These are phyloP conservation scores for Oxytorus armatus DNA, from an alignment of 2,888 invertebrate genomes.

Conservation along the genomic window DNA sequence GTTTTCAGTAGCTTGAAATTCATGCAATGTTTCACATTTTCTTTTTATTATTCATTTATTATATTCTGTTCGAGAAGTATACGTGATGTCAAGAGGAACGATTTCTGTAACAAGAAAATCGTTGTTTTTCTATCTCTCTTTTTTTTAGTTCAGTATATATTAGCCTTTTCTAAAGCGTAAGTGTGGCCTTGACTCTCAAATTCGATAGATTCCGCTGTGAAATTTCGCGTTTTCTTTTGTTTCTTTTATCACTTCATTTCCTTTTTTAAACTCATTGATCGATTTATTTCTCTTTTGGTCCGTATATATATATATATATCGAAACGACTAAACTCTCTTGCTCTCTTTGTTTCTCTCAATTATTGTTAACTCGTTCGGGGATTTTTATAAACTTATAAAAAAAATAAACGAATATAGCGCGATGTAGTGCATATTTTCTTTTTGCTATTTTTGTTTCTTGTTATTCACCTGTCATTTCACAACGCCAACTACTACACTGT, in stretches of 20 bases:
- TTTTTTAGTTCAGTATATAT: constrained; percentile 30
- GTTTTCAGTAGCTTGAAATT: constrained; percentile 65
- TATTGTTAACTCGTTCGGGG: constrained; percentile 53
- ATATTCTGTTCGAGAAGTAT: constrained; percentile 66
- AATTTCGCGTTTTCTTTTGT: constrained; percentile 58
- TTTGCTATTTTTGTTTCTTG: constrained; percentile 29
- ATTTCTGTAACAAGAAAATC: constrained; percentile 76
- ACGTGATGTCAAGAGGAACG: constrained; percentile 74
- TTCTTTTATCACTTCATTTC: constrained; percentile 63
- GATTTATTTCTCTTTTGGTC: constrained; percentile 53
- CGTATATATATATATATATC: constrained; percentile 53
- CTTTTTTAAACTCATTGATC: constrained; percentile 51
- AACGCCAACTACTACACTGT: constrained; percentile 11
- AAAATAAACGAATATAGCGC: constrained; percentile 69
- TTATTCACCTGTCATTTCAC: constrained; percentile 23
- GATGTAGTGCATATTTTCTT: constrained; percentile 63
- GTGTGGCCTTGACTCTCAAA: constrained; percentile 74
- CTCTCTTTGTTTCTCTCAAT: constrained; percentile 55
- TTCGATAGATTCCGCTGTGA: constrained; percentile 49
- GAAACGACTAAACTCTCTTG: constrained; percentile 52
- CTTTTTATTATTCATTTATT: constrained; percentile 58
- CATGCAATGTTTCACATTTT: constrained; percentile 49
- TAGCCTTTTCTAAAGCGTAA: constrained; percentile 70
- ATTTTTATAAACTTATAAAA: constrained; percentile 65
- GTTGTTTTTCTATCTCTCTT: constrained; percentile 37